These are phyloP conservation scores for Eudasyphora cyanicolor DNA, from an alignment of 2,888 invertebrate species.

Conservation along the genomic window DNA sequence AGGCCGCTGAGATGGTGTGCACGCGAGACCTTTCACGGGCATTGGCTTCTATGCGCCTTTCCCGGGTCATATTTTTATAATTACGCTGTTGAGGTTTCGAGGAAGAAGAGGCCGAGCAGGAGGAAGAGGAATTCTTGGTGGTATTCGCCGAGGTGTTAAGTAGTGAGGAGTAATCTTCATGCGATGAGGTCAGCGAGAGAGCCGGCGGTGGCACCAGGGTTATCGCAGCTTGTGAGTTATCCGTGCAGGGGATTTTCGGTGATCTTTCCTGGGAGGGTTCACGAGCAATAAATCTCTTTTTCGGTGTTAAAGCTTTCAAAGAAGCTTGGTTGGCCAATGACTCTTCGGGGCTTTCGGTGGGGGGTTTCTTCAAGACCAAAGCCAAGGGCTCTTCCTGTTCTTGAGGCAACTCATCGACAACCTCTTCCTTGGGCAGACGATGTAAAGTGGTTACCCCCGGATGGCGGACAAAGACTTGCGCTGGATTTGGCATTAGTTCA, in stretches of 20 bases:
- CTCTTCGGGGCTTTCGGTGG: slow-evolving; percentile 68
- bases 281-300: slow-evolving; percentile 48
- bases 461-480: slow-evolving; percentile 78
- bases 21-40: slow-evolving; percentile 95
- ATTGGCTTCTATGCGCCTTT: slow-evolving; percentile 95
- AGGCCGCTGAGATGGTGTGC: slow-evolving; percentile 97
- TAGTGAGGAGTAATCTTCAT: slow-evolving; percentile 62
- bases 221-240: slow-evolving; percentile 21
- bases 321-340: no score
- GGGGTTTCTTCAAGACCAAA: slow-evolving; percentile 81
- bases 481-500: slow-evolving; percentile 80
- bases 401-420: slow-evolving; percentile 56
- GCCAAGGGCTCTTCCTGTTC: slow-evolving; percentile 84
- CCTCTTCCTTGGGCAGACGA: slow-evolving; percentile 68
- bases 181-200: slow-evolving; percentile 66
- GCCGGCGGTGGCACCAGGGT: slow-evolving; percentile 50
- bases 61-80: slow-evolving; percentile 97
- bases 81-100: slow-evolving; percentile 87
- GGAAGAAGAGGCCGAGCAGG: slow-evolving; percentile 62
- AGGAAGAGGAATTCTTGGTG: slow-evolving; percentile 43
- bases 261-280: slow-evolving; percentile 66
- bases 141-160: slow-evolving; percentile 57
- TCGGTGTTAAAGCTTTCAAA: slow-evolving; percentile 45
- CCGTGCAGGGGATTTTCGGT: slow-evolving; percentile 6
- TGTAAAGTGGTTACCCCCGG: slow-evolving; percentile 80